These are phyloP conservation scores for Diachasma alloeum DNA, from an alignment of 1,140 invertebrate species.

Conservation along the genomic window DNA sequence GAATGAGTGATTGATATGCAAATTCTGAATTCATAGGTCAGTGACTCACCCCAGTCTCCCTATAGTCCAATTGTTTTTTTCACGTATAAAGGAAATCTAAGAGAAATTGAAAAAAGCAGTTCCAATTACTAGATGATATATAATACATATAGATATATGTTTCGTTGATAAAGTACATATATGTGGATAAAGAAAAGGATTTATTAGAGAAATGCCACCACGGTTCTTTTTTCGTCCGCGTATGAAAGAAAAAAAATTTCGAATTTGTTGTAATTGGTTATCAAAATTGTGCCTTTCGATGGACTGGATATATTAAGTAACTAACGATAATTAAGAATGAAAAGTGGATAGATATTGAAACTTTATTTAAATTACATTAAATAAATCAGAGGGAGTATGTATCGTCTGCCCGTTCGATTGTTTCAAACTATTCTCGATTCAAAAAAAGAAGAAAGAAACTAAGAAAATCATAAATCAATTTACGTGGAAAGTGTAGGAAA, in stretches of 20 bases:
- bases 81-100: not conserved
- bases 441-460: not conserved
- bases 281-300: slow-evolving; percentile 63
- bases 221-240: not conserved
- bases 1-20: too few species aligned
- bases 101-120: not conserved
- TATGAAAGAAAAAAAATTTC: slow-evolving; percentile 29
- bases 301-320: slow-evolving; percentile 52
- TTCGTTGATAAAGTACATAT: slow-evolving; percentile 27
- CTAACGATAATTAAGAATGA: slow-evolving; percentile 33
- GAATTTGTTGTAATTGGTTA: slow-evolving; percentile 51
- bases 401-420: slow-evolving; percentile 1
- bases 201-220: not conserved
- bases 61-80: not conserved
- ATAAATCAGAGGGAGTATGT: not conserved
- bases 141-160: slow-evolving; percentile 18
- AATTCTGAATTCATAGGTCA: not conserved
- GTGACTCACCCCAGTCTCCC: not conserved
- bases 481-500: slow-evolving; percentile 2
- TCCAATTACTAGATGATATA: not conserved
- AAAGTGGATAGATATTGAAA: slow-evolving; percentile 13
- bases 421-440: not conserved
- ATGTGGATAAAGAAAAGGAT: not conserved
- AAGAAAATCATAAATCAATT: not conserved
- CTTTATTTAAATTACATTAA: slow-evolving; percentile 8